Evolutionary conservation across 2,113 vertebrate genomes (phyloP).

Genomic region (Tachuris rubrigastra): DNA sequence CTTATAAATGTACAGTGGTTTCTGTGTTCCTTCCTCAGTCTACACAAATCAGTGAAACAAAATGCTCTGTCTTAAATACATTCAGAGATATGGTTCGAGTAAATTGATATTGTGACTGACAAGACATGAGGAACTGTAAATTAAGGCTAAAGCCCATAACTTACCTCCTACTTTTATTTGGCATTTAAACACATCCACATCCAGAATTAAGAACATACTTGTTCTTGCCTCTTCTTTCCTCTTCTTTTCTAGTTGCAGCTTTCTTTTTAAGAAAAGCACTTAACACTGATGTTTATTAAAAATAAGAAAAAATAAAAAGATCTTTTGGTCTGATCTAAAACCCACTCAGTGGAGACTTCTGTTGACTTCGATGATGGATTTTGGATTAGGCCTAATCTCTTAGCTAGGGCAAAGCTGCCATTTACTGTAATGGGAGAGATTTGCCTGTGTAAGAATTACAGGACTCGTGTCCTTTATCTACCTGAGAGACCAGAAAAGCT

Average conservation of each 20-base stretch:
- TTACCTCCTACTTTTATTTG: neutral
- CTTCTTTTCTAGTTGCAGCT: constrained; percentile 50
- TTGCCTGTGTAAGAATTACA: neutral
- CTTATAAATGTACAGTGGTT: constrained; percentile 68
- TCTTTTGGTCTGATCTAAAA: constrained; percentile 28
- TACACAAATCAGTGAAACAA: constrained; percentile 39
- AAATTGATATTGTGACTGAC: neutral
- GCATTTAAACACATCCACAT: neutral
- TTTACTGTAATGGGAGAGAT: constrained; percentile 24
- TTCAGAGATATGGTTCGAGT: neutral
- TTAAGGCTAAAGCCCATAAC: neutral
- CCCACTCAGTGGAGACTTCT: neutral
- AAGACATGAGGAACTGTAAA: constrained; percentile 39
- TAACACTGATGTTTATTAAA: constrained; percentile 66
- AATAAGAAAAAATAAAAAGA: neutral
- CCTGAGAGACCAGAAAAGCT: constrained; percentile 69
- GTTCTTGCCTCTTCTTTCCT: constrained; percentile 47
- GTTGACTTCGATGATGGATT: neutral
- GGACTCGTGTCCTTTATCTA: constrained; percentile 49
- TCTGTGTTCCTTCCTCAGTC: constrained; percentile 50
- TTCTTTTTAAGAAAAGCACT: constrained; percentile 73
- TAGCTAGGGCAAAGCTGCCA: constrained; percentile 22
- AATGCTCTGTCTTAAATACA: constrained; percentile 24
- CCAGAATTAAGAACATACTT: constrained; percentile 43
- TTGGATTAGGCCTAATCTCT: constrained; percentile 47